Conservation (phyloP, 2,113 vertebrate genomes). For the Scytalopus superciliaris region DNA sequence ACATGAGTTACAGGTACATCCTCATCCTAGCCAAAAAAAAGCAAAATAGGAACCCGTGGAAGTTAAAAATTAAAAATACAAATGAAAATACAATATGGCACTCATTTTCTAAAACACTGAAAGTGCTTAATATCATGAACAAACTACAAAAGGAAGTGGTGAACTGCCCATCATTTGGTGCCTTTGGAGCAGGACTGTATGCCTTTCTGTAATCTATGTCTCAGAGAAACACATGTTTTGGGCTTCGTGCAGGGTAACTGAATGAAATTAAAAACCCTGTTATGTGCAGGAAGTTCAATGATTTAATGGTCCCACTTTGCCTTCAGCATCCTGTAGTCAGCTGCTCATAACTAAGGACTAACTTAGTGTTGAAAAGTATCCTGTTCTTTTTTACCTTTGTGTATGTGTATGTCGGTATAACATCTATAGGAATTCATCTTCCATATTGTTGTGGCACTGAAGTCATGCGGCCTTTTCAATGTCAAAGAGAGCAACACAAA, state of each 20-base stretch:
- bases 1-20: neutral
- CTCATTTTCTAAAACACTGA: neutral
- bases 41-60: neutral
- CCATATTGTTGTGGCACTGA: neutral
- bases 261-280: constrained; percentile 12
- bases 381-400: neutral
- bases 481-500: neutral
- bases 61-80: neutral
- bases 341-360: constrained; percentile 17
- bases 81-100: neutral
- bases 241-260: neutral
- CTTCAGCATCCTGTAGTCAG: neutral
- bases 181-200: neutral
- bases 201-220: neutral
- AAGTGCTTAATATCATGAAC: neutral
- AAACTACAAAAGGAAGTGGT: neutral
- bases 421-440: rapidly evolving
- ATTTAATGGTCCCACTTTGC: constrained; percentile 28
- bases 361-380: neutral
- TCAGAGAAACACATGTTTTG: neutral
- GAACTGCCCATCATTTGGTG: neutral
- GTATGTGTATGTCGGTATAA: neutral
- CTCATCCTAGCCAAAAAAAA: neutral
- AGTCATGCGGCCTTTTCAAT: neutral
- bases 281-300: constrained; percentile 1